A percentile compares a stretch with the other conserved stretches of the same genome.
These are phyloP conservation scores for Sitta europaea DNA, from an alignment of 2,113 vertebrate species.

Conservation along the genomic window DNA sequence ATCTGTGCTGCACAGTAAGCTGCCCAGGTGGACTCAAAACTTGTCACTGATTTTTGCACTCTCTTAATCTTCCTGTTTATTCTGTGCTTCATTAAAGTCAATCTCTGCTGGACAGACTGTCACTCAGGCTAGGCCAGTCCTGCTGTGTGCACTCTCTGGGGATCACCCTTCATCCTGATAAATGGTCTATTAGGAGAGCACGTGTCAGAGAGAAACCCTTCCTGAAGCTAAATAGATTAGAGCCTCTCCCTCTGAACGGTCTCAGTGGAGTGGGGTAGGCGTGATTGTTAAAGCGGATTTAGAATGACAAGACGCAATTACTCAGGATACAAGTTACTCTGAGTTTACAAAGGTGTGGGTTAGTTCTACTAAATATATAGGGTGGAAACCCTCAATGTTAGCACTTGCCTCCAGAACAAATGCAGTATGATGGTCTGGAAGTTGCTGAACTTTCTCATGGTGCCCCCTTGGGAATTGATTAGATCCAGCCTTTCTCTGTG, in stretches of 20 bases:
- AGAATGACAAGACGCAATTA: not conserved
- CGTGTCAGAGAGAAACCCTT: slow-evolving; percentile 59
- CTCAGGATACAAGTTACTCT: not conserved
- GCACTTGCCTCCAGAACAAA: not conserved
- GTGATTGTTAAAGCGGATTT: slow-evolving; percentile 19
- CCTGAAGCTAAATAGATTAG: slow-evolving; percentile 66
- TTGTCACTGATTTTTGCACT: slow-evolving; percentile 70
- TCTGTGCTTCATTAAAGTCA: slow-evolving; percentile 79
- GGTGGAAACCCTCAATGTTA: not conserved
- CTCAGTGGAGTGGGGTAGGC: slow-evolving; percentile 40
- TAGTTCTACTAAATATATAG: not conserved
- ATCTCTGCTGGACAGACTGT: slow-evolving; percentile 71
- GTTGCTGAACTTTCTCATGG: not conserved
- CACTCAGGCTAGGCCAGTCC: slow-evolving; percentile 61
- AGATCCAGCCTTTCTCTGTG: not conserved
- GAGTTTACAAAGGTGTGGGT: not conserved
- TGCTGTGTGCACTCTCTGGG: slow-evolving; percentile 67
- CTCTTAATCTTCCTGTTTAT: slow-evolving; percentile 80
- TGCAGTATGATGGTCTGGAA: not conserved
- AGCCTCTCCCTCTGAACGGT: not conserved
- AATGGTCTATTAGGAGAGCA: slow-evolving; percentile 65
- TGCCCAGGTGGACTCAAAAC: slow-evolving; percentile 65
- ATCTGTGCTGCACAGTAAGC: slow-evolving; percentile 42
- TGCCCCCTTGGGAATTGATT: not conserved
- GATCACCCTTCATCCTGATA: slow-evolving; percentile 77